phyloP scores from a whole-genome alignment of 2,888 invertebrate species.

The Polyommatus iphigenia region DNA sequence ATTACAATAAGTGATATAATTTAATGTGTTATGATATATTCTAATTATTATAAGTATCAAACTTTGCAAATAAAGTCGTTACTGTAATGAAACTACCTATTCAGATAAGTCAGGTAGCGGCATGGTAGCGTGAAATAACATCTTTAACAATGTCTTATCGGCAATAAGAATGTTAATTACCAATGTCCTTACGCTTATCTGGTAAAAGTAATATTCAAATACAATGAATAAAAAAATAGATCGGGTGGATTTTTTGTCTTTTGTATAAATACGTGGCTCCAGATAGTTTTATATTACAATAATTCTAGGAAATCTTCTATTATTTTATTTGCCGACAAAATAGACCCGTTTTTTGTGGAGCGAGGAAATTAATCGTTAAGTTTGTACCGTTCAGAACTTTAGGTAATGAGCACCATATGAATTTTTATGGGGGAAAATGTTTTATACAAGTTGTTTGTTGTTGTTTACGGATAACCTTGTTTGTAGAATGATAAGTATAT shows the following conservation, averaged over 20 bases:
- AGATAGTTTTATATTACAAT: constrained; percentile 10
- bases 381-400: background rate
- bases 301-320: background rate
- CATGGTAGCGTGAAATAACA: constrained; percentile 15
- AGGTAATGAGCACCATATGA: background rate
- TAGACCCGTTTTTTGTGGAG: background rate
- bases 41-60: background rate
- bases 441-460: too few species aligned
- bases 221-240: constrained; percentile 29
- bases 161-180: constrained; percentile 69
- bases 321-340: background rate
- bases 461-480: too few species aligned
- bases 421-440: background rate
- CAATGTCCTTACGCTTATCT: constrained; percentile 53
- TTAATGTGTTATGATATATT: too few species aligned
- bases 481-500: too few species aligned
- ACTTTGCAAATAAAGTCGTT: constrained; percentile 11
- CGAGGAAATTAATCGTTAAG: background rate
- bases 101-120: constrained; percentile 36
- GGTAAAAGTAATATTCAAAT: constrained; percentile 36
- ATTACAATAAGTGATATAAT: too few species aligned
- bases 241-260: constrained; percentile 1
- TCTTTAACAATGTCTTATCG: constrained; percentile 34
- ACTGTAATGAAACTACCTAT: background rate
- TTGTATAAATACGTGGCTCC: constrained; percentile 20